These are phyloP conservation scores for Cochlearius cochlearius DNA, from an alignment of 2,113 vertebrate species.

Conservation along the genomic window DNA sequence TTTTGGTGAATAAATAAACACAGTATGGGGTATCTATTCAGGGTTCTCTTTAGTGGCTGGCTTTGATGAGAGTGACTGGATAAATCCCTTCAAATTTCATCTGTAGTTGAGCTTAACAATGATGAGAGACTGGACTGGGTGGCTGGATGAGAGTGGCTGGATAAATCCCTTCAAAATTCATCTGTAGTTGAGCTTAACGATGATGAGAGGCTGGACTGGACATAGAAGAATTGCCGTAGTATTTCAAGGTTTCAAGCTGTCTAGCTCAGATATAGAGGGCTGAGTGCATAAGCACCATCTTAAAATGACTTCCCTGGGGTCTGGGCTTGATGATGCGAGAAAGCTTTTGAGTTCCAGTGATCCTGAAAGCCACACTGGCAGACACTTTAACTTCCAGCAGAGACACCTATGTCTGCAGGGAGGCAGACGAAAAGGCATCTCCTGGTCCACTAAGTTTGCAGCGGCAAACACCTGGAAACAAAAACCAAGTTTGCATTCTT, in stretches of 20 bases:
- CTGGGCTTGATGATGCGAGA: background rate
- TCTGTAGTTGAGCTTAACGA: background rate
- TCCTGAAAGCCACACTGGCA: slow-evolving; percentile 24
- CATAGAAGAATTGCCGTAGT: background rate
- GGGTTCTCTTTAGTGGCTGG: background rate
- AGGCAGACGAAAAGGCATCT: background rate
- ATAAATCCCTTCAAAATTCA: slow-evolving; percentile 52
- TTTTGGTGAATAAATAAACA: slow-evolving; percentile 19
- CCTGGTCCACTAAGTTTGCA: background rate
- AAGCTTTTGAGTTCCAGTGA: slow-evolving; percentile 21
- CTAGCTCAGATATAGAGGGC: slow-evolving; percentile 24
- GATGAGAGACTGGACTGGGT: slow-evolving; percentile 8
- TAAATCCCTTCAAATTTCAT: slow-evolving; percentile 53
- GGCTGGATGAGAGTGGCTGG: background rate
- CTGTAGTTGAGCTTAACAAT: background rate
- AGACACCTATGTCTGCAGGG: background rate
- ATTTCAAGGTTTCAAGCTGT: slow-evolving; percentile 51
- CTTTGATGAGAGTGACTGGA: slow-evolving; percentile 33
- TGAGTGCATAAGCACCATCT: slow-evolving; percentile 29
- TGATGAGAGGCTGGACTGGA: slow-evolving; percentile 11
- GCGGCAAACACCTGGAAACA: background rate
- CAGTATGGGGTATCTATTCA: slow-evolving; percentile 17
- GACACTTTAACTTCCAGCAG: background rate
- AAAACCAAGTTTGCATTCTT: background rate
- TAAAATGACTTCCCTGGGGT: slow-evolving; percentile 29